phyloP scores from a whole-genome alignment of 2,113 vertebrate species.

The Oplegnathus fasciatus region DNA sequence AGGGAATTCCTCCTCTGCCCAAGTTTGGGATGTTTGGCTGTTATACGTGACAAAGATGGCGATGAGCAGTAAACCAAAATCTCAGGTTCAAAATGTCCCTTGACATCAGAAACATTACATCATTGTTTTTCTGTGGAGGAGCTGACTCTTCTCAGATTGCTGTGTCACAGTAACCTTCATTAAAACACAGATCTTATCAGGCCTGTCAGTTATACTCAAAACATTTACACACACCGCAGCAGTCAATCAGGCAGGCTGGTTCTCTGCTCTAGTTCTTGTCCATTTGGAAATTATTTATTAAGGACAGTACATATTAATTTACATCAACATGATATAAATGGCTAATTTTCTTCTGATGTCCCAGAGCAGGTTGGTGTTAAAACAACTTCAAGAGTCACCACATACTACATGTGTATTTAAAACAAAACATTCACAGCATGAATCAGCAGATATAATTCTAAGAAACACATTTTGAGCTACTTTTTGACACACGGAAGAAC shows the following conservation, averaged over 20 bases:
- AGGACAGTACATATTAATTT: background rate
- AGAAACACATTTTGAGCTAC: too few species aligned
- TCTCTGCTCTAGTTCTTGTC: background rate
- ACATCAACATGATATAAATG: background rate
- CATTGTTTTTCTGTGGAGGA: background rate
- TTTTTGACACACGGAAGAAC: too few species aligned
- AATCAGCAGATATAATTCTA: too few species aligned
- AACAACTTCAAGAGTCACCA: too few species aligned
- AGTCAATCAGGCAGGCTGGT: background rate
- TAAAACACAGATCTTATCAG: constrained; percentile 5
- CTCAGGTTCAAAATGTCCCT: background rate
- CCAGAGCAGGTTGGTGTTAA: background rate
- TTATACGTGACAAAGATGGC: background rate
- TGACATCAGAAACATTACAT: background rate
- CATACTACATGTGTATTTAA: background rate
- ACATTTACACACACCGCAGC: background rate
- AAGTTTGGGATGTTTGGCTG: constrained; percentile 14
- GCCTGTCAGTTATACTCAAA: background rate
- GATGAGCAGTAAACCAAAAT: background rate
- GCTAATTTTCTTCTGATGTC: background rate
- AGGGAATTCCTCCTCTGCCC: background rate
- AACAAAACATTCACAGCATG: too few species aligned
- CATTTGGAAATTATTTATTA: background rate
- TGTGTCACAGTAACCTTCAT: constrained; percentile 42
- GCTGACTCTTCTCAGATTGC: constrained; percentile 17